A percentile compares a stretch with the other conserved stretches of the same genome.
phyloP scores from a whole-genome alignment of 2,113 vertebrate species.

The Pampusana beccarii region DNA sequence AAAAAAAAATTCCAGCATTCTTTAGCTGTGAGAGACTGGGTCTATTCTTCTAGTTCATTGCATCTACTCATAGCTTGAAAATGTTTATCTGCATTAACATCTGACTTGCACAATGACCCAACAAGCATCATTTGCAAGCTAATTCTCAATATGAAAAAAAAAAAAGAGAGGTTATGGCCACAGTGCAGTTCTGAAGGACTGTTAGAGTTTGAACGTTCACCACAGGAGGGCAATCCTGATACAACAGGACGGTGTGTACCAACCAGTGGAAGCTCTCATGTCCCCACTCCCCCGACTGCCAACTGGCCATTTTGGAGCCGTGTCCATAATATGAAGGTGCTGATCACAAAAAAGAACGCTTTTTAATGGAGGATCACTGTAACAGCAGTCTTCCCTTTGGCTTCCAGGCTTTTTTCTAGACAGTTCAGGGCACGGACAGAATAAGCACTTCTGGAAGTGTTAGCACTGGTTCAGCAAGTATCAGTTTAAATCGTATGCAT shows the following conservation, averaged over 20 bases:
- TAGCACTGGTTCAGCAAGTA: not conserved
- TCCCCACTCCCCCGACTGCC: not conserved
- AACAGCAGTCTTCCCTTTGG: not conserved
- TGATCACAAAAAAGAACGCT: not conserved
- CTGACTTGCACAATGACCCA: not conserved
- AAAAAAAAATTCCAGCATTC: not conserved
- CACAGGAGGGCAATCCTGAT: not conserved
- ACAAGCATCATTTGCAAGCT: not conserved
- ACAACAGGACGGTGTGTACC: not conserved
- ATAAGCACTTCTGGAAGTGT: not conserved
- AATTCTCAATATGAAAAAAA: not conserved
- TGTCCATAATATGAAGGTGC: not conserved
- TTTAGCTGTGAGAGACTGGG: rapidly evolving
- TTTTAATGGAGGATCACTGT: not conserved
- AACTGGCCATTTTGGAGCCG: not conserved
- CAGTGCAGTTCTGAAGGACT: not conserved
- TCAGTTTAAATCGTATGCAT: not conserved
- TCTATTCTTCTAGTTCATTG: not conserved
- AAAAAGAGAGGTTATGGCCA: not conserved
- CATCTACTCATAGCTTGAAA: not conserved
- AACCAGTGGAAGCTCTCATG: not conserved
- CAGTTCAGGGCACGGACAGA: not conserved
- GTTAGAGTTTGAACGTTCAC: not conserved
- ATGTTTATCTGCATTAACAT: rapidly evolving
- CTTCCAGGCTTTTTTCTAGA: not conserved